A percentile compares a stretch with the other conserved stretches of the same genome.
phyloP scores from a whole-genome alignment of 1,140 invertebrate species.

The Cardiocondyla obscurior region DNA sequence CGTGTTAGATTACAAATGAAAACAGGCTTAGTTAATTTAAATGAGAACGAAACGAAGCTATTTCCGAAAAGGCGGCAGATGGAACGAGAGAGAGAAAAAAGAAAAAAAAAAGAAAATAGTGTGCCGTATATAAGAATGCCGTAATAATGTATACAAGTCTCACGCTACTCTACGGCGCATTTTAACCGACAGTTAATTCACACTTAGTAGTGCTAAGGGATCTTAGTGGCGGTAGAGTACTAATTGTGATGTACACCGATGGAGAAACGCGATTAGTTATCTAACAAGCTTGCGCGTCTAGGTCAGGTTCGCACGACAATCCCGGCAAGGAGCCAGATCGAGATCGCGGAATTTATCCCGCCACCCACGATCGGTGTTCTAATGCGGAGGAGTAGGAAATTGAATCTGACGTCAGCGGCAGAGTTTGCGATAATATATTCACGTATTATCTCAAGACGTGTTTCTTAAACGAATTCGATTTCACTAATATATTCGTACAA shows the following conservation, averaged over 20 bases:
- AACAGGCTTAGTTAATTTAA: not conserved
- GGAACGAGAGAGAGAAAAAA: too few species aligned
- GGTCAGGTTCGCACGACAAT: constrained; percentile 66
- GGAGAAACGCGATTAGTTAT: constrained; percentile 61
- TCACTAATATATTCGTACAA: not conserved
- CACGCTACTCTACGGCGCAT: not conserved
- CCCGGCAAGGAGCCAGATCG: constrained; percentile 53
- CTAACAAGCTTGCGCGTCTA: constrained; percentile 39
- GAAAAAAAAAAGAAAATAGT: too few species aligned
- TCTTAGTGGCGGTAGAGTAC: constrained; percentile 1
- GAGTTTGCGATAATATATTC: not conserved
- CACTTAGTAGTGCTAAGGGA: constrained; percentile 1
- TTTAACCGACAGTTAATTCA: constrained; percentile 14
- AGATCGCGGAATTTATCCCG: constrained; percentile 42
- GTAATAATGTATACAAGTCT: not conserved
- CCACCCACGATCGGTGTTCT: constrained; percentile 5
- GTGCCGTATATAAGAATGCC: too few species aligned
- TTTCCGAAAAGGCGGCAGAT: too few species aligned
- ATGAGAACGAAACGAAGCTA: too few species aligned
- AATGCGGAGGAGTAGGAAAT: constrained; percentile 10
- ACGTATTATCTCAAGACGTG: not conserved
- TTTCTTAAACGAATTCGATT: not conserved
- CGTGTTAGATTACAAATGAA: not conserved
- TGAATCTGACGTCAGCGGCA: not conserved
- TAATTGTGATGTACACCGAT: constrained; percentile 34